Evolutionary conservation across 2,888 invertebrate genomes (phyloP), one percentile per base, ranked within the genome.

Genomic region (Meliscaeva auricollis): DNA sequence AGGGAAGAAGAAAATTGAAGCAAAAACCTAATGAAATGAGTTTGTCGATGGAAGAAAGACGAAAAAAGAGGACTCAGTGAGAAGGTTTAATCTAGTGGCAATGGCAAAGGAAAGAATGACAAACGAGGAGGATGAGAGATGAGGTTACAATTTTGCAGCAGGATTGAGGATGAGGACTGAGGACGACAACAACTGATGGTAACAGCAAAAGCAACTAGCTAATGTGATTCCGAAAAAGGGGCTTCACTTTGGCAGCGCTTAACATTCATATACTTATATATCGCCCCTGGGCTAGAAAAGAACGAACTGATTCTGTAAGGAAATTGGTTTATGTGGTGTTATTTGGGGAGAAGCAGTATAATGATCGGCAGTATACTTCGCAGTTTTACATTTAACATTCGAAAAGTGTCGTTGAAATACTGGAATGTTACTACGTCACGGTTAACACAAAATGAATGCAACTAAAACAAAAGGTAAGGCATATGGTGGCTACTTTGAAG

Each of bases 301-400:
- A 70, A 44, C 62, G 13, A 74, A 77, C 62, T 74, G 69, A 76
- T 76, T 85, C 81, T 54, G 64, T 74, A 72, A 73, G 48, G 62
- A 85, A 85, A 73, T 85, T 73, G 56, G 50, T 80, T 85, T 76
- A 69, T 81, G 72, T 81, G 85, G 60, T 73, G 72, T 73, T 81
- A 77, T 81, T 85, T 77, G 48, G 32, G 48, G 20, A 56, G 56
- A 17, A 8, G 8, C 7, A 20, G 1, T 11, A 20, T 13, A 9
- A 38, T 70, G 81, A 77, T 81, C 80, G 77, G 73, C 62, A 1
- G n/a, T 73, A 1, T 3, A 85, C 85, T 68, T 81, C 20, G 0
- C 11, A 22, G 20, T 62, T 77, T 69, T 58, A 52, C 85, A 52
- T 9, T 38, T 20, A 26, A 26, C 1, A 26, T 17, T 20, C 8